Evolutionary conservation across 2,113 vertebrate genomes (phyloP), one percentile per base, ranked within the genome.

Genomic region (Heterotilapia buettikoferi): DNA sequence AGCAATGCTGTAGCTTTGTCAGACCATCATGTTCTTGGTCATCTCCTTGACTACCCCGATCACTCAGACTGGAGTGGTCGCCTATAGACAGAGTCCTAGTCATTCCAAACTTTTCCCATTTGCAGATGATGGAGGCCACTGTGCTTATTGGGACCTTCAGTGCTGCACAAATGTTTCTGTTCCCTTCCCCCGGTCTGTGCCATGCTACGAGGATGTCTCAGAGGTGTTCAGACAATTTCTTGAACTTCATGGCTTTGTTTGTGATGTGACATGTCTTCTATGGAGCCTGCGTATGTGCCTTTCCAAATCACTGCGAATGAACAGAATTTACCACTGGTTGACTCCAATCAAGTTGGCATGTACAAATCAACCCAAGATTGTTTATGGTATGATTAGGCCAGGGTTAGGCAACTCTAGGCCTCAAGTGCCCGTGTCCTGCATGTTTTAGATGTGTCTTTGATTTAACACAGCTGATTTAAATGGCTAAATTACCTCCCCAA

Each of bases 81-180:
- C 57, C 29, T 61, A 33, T 1, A 59, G 26, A 9, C 26, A 19
- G 31, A 33, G 5, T 31, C 57, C 29, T 10, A 2, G 29, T 6
- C 59, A 19, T 33, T 61, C 57, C 29, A 61, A 61, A 33, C 57
- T 33, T 61, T 33, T 61, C 1, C 57, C 57, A 61, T 19, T 61
- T 61, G 57, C 26, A 29, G 26, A 31, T 6, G 9, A 63, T 63
- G 59, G 29, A 63, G 59, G 59, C 59, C 29, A 33, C 59, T 63
- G 0, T 63, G 3, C 9, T 19, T 33, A 63, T 11, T 63, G 59
- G 29, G 29, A 0, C 16, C 18, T 63, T 33, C 29, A 11, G 59
- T 63, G 59, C 9, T 19, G 59, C 59, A 63, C 29, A 63, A 33
- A 33, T 63, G 29, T 33, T 63, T 0, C 29, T 63, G 59, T 63